phyloP scores from a whole-genome alignment of 2,797 vertebrate species.

The Acipenser transmontanus region DNA sequence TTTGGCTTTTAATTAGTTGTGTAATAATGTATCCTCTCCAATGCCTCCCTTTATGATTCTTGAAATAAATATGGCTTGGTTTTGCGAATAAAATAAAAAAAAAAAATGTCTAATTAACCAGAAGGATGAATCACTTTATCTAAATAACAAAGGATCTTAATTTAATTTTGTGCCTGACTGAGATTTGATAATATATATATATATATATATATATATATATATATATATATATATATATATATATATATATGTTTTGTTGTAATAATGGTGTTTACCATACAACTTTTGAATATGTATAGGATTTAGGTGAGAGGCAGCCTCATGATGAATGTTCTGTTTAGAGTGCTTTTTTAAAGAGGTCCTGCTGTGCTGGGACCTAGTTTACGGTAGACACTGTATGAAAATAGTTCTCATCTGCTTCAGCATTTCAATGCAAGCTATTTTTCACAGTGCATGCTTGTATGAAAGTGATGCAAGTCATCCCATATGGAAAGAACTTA shows the following conservation, averaged over 20 bases:
- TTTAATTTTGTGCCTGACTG: not conserved
- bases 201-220: not conserved
- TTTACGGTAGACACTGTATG: too few relatives aligned
- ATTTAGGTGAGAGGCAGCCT: not conserved
- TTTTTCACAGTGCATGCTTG: too few relatives aligned
- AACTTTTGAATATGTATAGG: not conserved
- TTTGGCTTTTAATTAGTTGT: not conserved
- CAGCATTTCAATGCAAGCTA: too few relatives aligned
- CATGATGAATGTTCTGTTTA: not conserved
- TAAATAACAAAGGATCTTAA: not conserved
- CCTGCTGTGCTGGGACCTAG: too few relatives aligned
- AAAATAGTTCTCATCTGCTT: too few relatives aligned
- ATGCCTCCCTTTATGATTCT: not conserved
- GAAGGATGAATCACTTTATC: not conserved
- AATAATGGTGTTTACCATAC: conserved; percentile 1
- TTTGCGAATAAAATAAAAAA: not conserved
- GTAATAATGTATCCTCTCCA: not conserved
- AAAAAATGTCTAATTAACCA: not conserved
- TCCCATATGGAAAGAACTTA: too few relatives aligned
- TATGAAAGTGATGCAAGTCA: too few relatives aligned
- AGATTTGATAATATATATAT: not conserved
- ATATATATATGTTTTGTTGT: not conserved
- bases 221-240: not conserved
- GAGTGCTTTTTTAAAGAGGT: not conserved
- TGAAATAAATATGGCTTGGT: not conserved